Percentiles rank a stretch among this genome's conserved stretches.
phyloP scores from a whole-genome alignment of 2,888 invertebrate species.

The Epirrhoe alternata region DNA sequence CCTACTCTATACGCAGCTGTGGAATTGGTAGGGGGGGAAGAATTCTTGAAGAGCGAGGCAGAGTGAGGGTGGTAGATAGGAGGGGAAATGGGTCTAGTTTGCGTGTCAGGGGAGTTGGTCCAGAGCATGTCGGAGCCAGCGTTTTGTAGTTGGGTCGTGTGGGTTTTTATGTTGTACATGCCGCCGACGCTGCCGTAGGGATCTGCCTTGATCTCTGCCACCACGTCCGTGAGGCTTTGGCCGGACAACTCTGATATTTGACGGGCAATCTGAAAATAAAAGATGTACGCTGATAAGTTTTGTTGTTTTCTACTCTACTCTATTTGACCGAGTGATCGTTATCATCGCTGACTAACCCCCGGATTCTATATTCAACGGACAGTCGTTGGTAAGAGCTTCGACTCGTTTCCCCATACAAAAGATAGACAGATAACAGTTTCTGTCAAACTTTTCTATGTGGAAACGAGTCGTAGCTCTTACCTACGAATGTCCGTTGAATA shows the following conservation, averaged over 20 bases:
- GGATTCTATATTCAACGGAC: no score
- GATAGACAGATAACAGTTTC: no score
- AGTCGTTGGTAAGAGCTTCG: no score
- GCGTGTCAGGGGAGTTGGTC: constrained; percentile 58
- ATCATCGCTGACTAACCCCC: no score
- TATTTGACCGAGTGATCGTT: no score
- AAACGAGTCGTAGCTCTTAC: no score
- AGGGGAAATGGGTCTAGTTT: constrained; percentile 57
- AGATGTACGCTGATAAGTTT: no score
- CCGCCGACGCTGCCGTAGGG: constrained; percentile 86
- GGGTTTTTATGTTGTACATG: constrained; percentile 86
- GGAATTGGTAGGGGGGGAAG: constrained; percentile 4
- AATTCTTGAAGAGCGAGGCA: constrained; percentile 22
- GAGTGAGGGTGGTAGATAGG: constrained; percentile 30
- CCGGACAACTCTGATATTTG: constrained; percentile 81
- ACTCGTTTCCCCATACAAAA: no score
- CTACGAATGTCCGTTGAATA: no score
- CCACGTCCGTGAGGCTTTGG: constrained; percentile 71
- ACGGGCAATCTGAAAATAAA: constrained; percentile 70
- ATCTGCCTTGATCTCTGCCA: constrained; percentile 79
- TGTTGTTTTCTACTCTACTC: no score
- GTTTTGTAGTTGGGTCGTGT: constrained; percentile 61
- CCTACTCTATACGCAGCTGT: constrained; percentile 6
- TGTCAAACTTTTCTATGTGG: no score
- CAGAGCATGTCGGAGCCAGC: constrained; percentile 49